Base-by-base conservation (phyloP, 1,140 invertebrate genomes). In the Sweltsa coloradensis region DNA sequence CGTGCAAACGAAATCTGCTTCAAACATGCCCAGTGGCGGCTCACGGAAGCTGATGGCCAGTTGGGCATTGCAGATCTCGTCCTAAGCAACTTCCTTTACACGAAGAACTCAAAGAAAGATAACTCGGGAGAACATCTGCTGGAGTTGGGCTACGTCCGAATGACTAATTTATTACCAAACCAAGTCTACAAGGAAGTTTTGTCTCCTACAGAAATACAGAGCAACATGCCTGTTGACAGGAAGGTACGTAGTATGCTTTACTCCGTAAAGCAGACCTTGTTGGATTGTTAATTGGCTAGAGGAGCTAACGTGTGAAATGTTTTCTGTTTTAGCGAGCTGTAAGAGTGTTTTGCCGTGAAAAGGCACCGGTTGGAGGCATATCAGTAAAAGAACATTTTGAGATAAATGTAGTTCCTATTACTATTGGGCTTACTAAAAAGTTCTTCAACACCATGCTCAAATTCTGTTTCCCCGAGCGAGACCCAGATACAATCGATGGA, bases 371-470 rank as follows among this genome's bases (percentile, higher is more conserved):
- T 26, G 94, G 91, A 36, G 96, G 95, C 1, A 99, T 99, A 52
- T 89, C 91, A 0, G 89, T 99, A 0, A 98, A 98, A 63, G 95
- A 98, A 61, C 94, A 98, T 68, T 95, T 99, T 64, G 93, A 97
- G 68, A 90, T 95, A 31, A 95, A 94, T 68, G 83, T 96, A 34
- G 88, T 91, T 4, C 92, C 92, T 27, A 76, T 96, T 39, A 89
- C 87, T 0, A 91, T 95, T 53, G 87, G 79, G 42, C 69, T 99
- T 25, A 99, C 94, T 0, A 93, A 95, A 65, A 91, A 95, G 61
- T 97, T 99, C 65, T 98, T 93, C 68, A 90, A 89, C 60, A 96
- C 88, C 9, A 94, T 99, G 85, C 75, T 98, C 55, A 90, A 87
- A 61, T 99, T 97, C 64, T 98, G 95, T 62, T 99, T 99, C 64